A percentile compares a stretch with the other conserved stretches of the same genome.
phyloP scores from a whole-genome alignment of 2,113 vertebrate genomes.

The Odobenus rosmarus region DNA sequence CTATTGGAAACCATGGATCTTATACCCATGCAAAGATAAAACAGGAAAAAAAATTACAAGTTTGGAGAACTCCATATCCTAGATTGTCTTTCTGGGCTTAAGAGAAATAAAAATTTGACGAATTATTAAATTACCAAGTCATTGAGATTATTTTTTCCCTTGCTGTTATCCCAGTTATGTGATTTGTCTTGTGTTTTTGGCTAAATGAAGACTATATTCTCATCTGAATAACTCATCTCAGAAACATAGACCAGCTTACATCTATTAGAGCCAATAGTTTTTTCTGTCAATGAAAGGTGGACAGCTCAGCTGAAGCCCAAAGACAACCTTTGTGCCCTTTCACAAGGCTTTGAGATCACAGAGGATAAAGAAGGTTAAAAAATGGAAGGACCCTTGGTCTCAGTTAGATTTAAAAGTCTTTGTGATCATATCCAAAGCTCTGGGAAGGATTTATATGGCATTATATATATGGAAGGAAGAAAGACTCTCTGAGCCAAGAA shows the following conservation, averaged over 20 bases:
- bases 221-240: neutral
- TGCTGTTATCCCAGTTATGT: neutral
- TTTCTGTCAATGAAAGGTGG: neutral
- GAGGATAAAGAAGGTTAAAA: conserved; percentile 33
- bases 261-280: neutral
- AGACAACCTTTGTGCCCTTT: conserved; percentile 27
- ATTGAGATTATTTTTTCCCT: neutral
- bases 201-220: neutral
- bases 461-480: neutral
- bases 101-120: neutral
- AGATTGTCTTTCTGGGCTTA: neutral
- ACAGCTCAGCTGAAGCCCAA: neutral
- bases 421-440: conserved; percentile 15
- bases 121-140: neutral
- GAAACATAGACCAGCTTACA: neutral
- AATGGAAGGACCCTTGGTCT: conserved; percentile 1
- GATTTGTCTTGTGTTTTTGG: neutral
- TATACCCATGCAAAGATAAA: neutral
- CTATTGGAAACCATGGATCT: neutral
- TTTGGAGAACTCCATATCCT: neutral
- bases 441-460: conserved; percentile 20
- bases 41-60: neutral
- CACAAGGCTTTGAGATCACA: conserved; percentile 7
- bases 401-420: conserved; percentile 37
- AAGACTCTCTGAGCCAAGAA: conserved; percentile 26